Evolutionary conservation across 2,888 invertebrate species (phyloP), one percentile per base, ranked within the genome.

Genomic region (Gerosis bhagava): DNA sequence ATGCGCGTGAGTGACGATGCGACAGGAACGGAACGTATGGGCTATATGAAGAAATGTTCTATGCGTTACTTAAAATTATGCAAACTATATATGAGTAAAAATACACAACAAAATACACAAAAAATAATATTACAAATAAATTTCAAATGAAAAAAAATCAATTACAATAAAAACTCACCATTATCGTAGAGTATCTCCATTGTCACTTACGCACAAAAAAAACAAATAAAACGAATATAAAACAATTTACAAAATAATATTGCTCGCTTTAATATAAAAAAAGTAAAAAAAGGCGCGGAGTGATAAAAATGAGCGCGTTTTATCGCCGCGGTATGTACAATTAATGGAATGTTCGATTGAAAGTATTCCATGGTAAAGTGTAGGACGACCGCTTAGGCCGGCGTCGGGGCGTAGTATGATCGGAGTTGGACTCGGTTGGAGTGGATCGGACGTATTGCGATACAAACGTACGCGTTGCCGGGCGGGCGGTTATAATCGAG

Each of bases 291-390:
- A 73, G 73, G 67, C 65, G 50, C 51, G 63, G 59, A 62, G 82
- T 65, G 75, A 81, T 83, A 84, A 87, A 87, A 78, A n/a, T 70
- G 53, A 17, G 71, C 71, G 70, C 74, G 78, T 54, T 66, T 79
- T 82, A 84, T 83, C 79, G 81, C 63, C 65, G 63, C 73, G 70
- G 71, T 67, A 74, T 68, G 77, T 71, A 73, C 76, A 83, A 83
- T 83, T 80, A 83, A 83, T 77, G 75, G 73, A 75, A 75, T 77
- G 74, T 82, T 78, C 74, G 77, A 76, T 79, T 77, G 76, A 68
- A n/a, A 68, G 57, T 16, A 37, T 32, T 21, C 31, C 45, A 32
- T 45, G 17, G 2, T 61, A 54, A 60, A n/a, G n/a, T n/a, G n/a
- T n/a, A n/a, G n/a, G n/a, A n/a, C n/a, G n/a, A n/a, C n/a, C n/a